Conservation (phyloP, 2,113 vertebrate species). For the Serinus canaria region DNA sequence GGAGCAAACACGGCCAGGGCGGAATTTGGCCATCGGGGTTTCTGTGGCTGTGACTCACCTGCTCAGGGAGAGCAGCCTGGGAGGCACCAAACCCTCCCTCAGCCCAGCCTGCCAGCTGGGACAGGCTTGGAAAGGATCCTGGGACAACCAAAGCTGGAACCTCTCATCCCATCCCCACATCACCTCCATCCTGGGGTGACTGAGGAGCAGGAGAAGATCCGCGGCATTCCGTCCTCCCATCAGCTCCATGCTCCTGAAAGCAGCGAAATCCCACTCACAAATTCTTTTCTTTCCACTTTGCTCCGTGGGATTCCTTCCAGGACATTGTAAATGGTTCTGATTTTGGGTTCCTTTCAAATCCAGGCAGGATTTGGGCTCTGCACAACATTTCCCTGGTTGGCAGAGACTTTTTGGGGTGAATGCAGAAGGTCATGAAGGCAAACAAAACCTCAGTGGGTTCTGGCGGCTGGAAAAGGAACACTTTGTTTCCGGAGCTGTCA, state of each 20-base stretch:
- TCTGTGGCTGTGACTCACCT: background rate
- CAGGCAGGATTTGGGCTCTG: background rate
- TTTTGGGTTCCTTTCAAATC: background rate
- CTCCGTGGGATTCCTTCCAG: background rate
- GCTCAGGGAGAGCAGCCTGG: background rate
- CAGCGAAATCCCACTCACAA: background rate
- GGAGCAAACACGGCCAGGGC: background rate
- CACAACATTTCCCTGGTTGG: background rate
- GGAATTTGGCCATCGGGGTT: background rate
- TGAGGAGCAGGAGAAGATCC: background rate
- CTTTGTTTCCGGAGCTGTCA: background rate
- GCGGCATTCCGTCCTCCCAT: background rate
- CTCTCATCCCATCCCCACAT: background rate
- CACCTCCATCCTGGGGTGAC: background rate
- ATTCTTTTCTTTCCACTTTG: background rate
- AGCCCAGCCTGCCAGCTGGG: background rate
- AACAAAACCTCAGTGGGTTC: background rate
- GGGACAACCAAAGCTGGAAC: background rate
- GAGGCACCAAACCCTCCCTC: background rate
- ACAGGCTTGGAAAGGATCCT: background rate
- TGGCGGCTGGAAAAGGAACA: background rate
- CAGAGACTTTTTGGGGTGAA: background rate
- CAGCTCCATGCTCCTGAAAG: background rate
- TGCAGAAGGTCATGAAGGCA: background rate
- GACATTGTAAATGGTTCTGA: fast-evolving